Evolutionary conservation across 2,797 vertebrate genomes (phyloP).

Genomic region (Garrulus glandarius): DNA sequence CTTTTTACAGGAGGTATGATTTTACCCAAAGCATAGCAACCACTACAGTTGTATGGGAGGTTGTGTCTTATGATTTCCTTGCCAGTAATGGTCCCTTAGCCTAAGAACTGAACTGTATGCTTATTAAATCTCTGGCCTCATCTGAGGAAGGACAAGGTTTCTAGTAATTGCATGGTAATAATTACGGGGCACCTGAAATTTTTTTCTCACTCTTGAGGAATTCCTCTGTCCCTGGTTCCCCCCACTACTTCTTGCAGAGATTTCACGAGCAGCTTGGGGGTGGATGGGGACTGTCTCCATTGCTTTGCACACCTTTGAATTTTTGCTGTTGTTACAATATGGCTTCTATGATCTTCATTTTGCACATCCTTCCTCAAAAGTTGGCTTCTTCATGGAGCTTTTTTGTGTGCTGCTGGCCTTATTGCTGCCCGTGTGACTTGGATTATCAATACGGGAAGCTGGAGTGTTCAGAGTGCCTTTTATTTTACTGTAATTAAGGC

Average conservation of each 20-base stretch:
- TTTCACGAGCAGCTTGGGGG: accelerated
- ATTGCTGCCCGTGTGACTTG: background rate
- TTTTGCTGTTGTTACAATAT: background rate
- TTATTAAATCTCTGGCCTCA: background rate
- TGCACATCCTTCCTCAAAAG: background rate
- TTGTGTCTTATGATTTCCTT: background rate
- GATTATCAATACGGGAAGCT: background rate
- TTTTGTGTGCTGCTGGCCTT: background rate
- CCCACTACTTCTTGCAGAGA: background rate
- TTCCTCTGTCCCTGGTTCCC: background rate
- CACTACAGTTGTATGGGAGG: accelerated
- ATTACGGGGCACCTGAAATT: background rate
- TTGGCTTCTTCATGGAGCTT: background rate
- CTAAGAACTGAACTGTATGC: background rate
- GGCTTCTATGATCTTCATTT: background rate
- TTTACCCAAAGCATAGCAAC: background rate
- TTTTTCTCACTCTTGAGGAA: background rate
- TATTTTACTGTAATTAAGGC: slow-evolving; percentile 29
- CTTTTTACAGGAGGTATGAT: background rate
- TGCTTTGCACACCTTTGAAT: background rate
- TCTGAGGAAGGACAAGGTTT: background rate
- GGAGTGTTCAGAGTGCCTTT: background rate
- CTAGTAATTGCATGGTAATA: background rate
- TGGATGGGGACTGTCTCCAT: background rate
- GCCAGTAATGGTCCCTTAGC: background rate